These are phyloP conservation scores for Paragorgia papillata DNA, from an alignment of 92 coral and sea anemone species.

Conservation along the genomic window DNA sequence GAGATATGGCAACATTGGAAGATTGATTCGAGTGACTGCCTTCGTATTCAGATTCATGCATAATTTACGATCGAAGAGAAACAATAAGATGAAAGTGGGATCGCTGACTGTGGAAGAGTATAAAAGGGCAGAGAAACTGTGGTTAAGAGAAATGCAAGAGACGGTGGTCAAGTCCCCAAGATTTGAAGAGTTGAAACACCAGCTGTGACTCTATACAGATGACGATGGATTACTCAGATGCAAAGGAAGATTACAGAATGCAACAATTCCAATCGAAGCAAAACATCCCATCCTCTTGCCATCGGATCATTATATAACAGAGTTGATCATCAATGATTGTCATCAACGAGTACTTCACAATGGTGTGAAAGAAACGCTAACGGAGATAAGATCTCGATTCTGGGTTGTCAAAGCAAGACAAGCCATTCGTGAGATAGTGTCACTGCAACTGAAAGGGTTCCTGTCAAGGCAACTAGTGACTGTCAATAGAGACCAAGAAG, in stretches of 20 bases:
- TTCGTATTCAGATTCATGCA: too few species aligned
- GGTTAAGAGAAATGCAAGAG: slow-evolving; percentile 41
- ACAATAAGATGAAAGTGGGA: neutral
- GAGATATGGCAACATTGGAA: too few species aligned
- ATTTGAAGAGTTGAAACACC: slow-evolving; percentile 34
- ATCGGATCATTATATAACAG: slow-evolving; percentile 46
- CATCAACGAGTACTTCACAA: slow-evolving; percentile 39
- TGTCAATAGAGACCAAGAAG: too few species aligned
- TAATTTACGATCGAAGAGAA: too few species aligned
- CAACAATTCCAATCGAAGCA: too few species aligned
- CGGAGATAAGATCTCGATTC: slow-evolving; percentile 36
- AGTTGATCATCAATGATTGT: slow-evolving; percentile 36
- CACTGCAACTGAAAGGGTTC: slow-evolving; percentile 21
- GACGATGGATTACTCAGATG: slow-evolving; percentile 43
- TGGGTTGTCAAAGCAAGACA: slow-evolving; percentile 55
- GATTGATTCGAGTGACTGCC: too few species aligned
- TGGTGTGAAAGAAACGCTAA: too few species aligned
- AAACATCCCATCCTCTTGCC: too few species aligned
- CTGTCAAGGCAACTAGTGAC: too few species aligned
- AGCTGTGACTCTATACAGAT: slow-evolving; percentile 46
- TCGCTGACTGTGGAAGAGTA: slow-evolving; percentile 19
- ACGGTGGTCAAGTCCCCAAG: slow-evolving; percentile 18
- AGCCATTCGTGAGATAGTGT: slow-evolving; percentile 31
- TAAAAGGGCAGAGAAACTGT: slow-evolving; percentile 43
- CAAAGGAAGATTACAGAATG: slow-evolving; percentile 51